Conservation (phyloP, 2,888 invertebrate species). For the Trichopria drosophilae region DNA sequence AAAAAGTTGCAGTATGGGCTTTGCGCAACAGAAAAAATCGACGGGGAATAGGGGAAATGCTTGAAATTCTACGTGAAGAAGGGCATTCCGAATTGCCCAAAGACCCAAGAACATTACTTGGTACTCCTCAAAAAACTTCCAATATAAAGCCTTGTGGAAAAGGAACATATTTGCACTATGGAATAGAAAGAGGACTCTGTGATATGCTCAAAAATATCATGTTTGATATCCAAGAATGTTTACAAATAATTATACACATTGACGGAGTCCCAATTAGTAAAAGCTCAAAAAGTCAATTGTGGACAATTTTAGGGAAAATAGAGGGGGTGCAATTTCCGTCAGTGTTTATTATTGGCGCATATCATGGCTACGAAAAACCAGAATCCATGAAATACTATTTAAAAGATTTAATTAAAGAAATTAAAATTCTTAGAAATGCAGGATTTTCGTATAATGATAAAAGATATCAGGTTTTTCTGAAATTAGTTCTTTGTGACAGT, state of each 20-base stretch:
- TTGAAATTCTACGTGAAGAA: background rate
- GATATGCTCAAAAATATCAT: background rate
- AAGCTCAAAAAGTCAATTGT: constrained; percentile 6
- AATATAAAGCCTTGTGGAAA: constrained; percentile 1
- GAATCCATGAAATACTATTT: constrained; percentile 20
- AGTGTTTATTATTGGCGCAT: constrained; percentile 26
- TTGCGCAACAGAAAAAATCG: background rate
- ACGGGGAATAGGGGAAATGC: background rate
- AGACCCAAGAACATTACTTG: constrained; percentile 2
- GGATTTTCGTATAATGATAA: constrained; percentile 17
- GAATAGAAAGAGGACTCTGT: background rate
- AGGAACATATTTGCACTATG: background rate
- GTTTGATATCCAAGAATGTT: background rate
- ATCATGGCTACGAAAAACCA: constrained; percentile 27
- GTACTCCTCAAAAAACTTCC: constrained; percentile 1
- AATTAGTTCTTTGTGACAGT: constrained; percentile 27
- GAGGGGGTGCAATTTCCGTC: background rate
- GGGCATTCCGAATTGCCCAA: constrained; percentile 2
- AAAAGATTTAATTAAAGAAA: constrained; percentile 24
- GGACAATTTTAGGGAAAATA: constrained; percentile 3
- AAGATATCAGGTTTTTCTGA: constrained; percentile 12
- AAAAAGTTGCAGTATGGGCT: constrained; percentile 7
- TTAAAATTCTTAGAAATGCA: constrained; percentile 5
- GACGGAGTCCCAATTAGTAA: constrained; percentile 1
- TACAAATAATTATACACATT: background rate